Evolutionary conservation across 2,888 invertebrate genomes (phyloP).

Genomic region (Anodontia alba): DNA sequence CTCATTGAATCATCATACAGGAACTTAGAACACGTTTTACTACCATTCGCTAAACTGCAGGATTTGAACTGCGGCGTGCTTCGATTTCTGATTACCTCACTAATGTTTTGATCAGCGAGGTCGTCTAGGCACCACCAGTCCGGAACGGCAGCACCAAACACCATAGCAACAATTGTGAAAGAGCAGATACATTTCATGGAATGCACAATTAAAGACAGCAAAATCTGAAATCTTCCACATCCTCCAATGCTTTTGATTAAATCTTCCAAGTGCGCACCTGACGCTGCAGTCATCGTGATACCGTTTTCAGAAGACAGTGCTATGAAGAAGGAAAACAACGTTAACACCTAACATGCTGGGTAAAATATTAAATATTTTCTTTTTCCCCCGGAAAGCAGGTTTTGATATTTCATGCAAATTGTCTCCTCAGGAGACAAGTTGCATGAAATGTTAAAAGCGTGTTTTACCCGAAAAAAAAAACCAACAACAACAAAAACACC

Average conservation of each 20-base stretch:
- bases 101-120: neutral
- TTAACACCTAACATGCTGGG: no score
- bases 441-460: no score
- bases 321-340: no score
- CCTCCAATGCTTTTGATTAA: slow-evolving; percentile 47
- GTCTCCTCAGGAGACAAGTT: no score
- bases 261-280: slow-evolving; percentile 33
- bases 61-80: slow-evolving; percentile 27
- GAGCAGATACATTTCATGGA: slow-evolving; percentile 44
- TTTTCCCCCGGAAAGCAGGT: no score
- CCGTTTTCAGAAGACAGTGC: neutral
- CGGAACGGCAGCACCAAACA: slow-evolving; percentile 42
- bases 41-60: slow-evolving; percentile 22
- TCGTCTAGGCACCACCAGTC: slow-evolving; percentile 57
- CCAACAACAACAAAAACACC: no score
- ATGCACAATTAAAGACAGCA: slow-evolving; percentile 39
- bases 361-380: no score
- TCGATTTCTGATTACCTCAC: neutral
- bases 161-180: slow-evolving; percentile 48
- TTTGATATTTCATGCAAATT: no score
- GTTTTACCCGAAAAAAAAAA: no score
- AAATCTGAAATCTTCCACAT: slow-evolving; percentile 57
- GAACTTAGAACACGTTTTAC: slow-evolving; percentile 31
- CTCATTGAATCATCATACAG: slow-evolving; percentile 32
- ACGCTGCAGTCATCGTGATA: neutral